Conservation (phyloP, 2,113 vertebrate genomes). For the Cnemophilus loriae region DNA sequence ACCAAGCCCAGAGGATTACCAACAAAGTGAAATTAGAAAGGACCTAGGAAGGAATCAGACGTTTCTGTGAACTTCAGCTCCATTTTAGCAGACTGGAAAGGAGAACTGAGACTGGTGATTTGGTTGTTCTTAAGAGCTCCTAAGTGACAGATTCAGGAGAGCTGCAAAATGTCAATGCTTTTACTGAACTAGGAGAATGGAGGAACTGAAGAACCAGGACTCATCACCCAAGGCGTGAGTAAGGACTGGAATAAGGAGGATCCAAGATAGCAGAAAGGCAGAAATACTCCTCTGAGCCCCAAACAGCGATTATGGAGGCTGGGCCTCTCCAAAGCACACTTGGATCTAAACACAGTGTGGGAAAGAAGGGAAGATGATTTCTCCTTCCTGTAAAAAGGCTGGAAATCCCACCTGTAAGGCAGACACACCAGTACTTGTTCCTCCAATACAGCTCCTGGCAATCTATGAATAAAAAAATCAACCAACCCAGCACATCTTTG, state of each 20-base stretch:
- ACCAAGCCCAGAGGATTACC: neutral
- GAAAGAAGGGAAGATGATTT: neutral
- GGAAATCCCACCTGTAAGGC: neutral
- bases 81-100: neutral
- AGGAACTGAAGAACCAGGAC: neutral
- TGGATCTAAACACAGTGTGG: neutral
- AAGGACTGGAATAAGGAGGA: neutral
- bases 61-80: neutral
- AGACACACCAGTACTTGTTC: rapidly evolving
- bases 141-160: neutral
- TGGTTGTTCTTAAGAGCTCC: neutral
- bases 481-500: rapidly evolving
- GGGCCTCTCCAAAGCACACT: neutral
- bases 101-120: neutral
- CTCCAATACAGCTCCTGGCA: neutral
- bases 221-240: neutral
- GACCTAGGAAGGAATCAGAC: neutral
- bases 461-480: rapidly evolving
- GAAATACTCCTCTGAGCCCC: neutral
- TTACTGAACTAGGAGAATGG: rapidly evolving
- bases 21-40: neutral
- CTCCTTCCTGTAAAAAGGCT: neutral
- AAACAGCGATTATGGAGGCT: rapidly evolving
- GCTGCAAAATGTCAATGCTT: neutral
- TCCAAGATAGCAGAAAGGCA: neutral